Evolutionary conservation across 1,140 invertebrate species (phyloP).

Genomic region (Steinernema khuongi): DNA sequence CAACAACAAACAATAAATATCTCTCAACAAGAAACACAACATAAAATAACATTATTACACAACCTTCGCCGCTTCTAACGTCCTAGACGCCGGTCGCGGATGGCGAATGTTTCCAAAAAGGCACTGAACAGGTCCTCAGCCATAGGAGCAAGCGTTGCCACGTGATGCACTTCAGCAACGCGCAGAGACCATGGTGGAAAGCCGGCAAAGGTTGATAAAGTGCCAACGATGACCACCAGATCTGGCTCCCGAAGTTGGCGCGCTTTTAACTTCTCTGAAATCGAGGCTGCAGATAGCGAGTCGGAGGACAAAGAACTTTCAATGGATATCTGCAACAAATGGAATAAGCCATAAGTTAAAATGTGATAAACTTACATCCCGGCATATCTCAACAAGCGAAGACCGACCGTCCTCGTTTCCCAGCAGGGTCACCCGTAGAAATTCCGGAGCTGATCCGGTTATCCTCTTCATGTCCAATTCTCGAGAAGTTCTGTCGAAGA

Average conservation of each 20-base stretch:
- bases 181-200: not conserved
- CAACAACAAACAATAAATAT: no score
- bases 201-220: not conserved
- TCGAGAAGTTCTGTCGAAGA: not conserved
- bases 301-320: not conserved
- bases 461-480: not conserved
- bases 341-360: not conserved
- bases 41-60: no score
- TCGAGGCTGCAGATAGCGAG: not conserved
- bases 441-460: not conserved
- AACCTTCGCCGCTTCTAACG: no score
- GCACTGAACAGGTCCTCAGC: not conserved
- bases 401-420: not conserved
- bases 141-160: not conserved
- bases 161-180: not conserved
- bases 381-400: not conserved
- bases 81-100: not conserved
- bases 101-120: not conserved
- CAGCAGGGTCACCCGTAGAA: not conserved
- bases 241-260: not conserved
- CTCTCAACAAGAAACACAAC: no score
- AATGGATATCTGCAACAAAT: not conserved
- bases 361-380: not conserved
- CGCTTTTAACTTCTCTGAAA: not conserved
- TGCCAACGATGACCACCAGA: not conserved